phyloP scores from a whole-genome alignment of 2,888 invertebrate species.

The Baccha elongata region DNA sequence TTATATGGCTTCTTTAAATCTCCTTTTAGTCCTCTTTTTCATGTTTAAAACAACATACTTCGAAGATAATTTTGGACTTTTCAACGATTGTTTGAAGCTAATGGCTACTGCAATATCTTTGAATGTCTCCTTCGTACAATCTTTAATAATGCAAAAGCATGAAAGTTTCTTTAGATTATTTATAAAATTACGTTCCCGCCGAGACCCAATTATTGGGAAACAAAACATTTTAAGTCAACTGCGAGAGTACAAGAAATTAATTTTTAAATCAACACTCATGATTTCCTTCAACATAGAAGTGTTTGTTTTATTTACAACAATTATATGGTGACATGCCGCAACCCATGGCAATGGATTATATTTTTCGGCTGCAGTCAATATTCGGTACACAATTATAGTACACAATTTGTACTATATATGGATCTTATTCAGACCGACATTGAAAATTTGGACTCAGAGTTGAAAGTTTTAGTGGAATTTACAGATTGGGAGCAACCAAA shows the following conservation, averaged over 20 bases:
- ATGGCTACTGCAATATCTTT: too few relatives aligned
- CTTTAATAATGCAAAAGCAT: constrained; percentile 22
- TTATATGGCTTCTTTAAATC: too few relatives aligned
- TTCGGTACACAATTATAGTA: too few relatives aligned
- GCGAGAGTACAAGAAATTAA: constrained; percentile 3
- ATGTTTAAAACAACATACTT: not conserved
- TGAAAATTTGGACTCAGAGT: constrained; percentile 75
- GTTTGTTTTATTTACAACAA: not conserved
- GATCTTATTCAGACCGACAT: constrained; percentile 77
- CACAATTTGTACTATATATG: constrained; percentile 34
- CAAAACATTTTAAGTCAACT: constrained; percentile 17
- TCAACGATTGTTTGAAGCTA: not conserved
- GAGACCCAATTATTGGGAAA: not conserved
- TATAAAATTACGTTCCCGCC: not conserved
- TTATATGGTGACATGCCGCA: not conserved
- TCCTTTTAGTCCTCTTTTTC: too few relatives aligned
- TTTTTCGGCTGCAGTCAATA: not conserved
- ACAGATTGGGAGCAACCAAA: constrained; percentile 74
- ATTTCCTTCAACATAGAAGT: not conserved
- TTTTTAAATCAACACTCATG: constrained; percentile 7
- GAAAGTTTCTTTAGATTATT: constrained; percentile 50
- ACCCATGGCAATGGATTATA: not conserved
- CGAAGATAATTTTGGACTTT: constrained; percentile 7
- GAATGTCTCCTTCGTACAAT: constrained; percentile 14
- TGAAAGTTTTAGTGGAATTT: constrained; percentile 76